Evolutionary conservation across 2,113 vertebrate genomes (phyloP).

Genomic region (Podilymbus podiceps): DNA sequence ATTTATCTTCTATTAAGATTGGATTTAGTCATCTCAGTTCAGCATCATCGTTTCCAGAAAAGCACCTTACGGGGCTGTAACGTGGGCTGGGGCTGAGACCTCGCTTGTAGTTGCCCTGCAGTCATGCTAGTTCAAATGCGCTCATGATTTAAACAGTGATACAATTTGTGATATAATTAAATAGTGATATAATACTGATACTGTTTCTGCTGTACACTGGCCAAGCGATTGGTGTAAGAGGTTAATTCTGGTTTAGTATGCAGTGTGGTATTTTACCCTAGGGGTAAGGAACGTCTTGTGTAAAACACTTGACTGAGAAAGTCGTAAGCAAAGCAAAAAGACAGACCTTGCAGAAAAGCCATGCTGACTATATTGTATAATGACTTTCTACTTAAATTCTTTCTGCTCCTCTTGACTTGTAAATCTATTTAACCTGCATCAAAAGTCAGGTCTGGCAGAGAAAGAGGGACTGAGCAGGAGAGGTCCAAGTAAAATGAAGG

Average conservation of each 20-base stretch:
- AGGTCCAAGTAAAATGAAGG: not conserved
- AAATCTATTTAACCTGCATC: not conserved
- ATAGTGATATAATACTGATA: not conserved
- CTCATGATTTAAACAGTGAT: not conserved
- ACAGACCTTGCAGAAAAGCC: not conserved
- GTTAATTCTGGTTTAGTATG: not conserved
- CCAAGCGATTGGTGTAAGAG: not conserved
- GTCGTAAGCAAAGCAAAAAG: not conserved
- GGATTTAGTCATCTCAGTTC: not conserved
- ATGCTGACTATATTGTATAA: not conserved
- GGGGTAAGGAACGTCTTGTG: not conserved
- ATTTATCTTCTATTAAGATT: not conserved
- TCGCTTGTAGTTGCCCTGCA: not conserved
- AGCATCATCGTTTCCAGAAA: not conserved
- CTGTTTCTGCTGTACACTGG: not conserved
- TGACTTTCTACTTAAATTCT: not conserved
- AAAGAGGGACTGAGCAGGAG: not conserved
- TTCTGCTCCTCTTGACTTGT: not conserved
- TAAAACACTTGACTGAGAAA: not conserved
- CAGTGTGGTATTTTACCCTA: not conserved
- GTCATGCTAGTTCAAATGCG: not conserved
- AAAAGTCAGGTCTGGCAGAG: not conserved
- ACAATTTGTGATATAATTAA: not conserved
- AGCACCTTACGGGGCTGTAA: not conserved
- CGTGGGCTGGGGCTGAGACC: not conserved